Percentiles rank a stretch among this genome's conserved stretches.
Evolutionary conservation across 2,888 invertebrate species (phyloP).

Genomic region (Pyrochroa serraticornis): DNA sequence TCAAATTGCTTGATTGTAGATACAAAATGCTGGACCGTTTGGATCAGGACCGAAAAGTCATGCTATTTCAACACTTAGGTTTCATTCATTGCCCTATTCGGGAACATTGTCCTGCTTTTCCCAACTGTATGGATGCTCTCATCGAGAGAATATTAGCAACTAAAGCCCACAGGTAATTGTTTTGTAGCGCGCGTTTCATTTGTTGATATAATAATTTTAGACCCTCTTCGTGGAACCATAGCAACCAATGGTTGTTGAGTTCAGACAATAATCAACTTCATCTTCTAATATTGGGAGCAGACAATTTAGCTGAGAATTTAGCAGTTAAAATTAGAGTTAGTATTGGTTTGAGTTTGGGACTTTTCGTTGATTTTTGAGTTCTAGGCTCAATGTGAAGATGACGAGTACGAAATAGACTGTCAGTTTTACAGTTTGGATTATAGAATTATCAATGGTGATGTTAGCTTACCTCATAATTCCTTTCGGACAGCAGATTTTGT

Average conservation of each 20-base stretch:
- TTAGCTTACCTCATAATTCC: constrained; percentile 78
- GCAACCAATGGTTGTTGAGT: constrained; percentile 69
- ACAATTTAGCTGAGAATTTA: constrained; percentile 85
- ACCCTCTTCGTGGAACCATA: constrained; percentile 69
- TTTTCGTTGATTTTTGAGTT: constrained; percentile 30
- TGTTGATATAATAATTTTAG: constrained; percentile 41
- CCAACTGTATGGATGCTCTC: constrained; percentile 80
- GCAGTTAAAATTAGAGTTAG: constrained; percentile 78
- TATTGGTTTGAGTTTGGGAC: not conserved
- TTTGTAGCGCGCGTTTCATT: not conserved
- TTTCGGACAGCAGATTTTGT: constrained; percentile 85
- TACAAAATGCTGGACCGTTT: constrained; percentile 92
- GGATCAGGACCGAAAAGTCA: constrained; percentile 92
- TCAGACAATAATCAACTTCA: constrained; percentile 78
- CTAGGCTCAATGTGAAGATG: constrained; percentile 83
- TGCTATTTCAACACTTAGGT: constrained; percentile 93
- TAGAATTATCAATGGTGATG: constrained; percentile 86
- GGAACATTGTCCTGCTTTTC: constrained; percentile 91
- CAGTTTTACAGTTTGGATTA: constrained; percentile 83
- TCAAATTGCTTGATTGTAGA: constrained; percentile 58
- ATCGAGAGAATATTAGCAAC: constrained; percentile 74
- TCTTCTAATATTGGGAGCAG: constrained; percentile 85
- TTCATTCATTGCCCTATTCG: constrained; percentile 94
- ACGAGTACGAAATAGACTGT: constrained; percentile 82
- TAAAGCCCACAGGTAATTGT: constrained; percentile 65